A percentile compares a stretch with the other conserved stretches of the same genome.
These are phyloP conservation scores for Thalassoma bifasciatum DNA, from an alignment of 2,113 vertebrate species.

Conservation along the genomic window DNA sequence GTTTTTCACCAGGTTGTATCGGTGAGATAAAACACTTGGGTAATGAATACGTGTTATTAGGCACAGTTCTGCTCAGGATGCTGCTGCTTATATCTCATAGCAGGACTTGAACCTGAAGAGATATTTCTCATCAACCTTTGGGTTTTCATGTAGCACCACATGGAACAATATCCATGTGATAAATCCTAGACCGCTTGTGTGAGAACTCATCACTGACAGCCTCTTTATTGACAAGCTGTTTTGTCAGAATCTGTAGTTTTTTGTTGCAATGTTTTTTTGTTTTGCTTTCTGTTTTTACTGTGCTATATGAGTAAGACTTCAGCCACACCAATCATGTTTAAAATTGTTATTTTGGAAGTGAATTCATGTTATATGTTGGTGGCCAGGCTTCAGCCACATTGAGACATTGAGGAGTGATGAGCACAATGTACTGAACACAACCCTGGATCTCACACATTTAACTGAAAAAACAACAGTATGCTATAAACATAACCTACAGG, in stretches of 20 bases:
- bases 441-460: no score
- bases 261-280: constrained; percentile 15
- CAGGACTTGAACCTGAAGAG: constrained; percentile 10
- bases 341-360: no score
- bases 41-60: constrained; percentile 42
- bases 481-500: no score
- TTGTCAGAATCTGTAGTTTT: neutral
- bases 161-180: constrained; percentile 33
- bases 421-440: no score
- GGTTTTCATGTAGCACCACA: constrained; percentile 29
- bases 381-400: no score
- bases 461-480: no score
- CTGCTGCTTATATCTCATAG: constrained; percentile 7
- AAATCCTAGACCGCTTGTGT: constrained; percentile 6
- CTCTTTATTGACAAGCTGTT: no score
- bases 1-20: constrained; percentile 25
- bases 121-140: constrained; percentile 54
- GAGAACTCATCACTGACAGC: constrained; percentile 28
- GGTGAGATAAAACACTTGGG: constrained; percentile 54
- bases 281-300: no score
- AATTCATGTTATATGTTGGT: no score
- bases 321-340: no score
- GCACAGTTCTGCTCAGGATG: neutral
- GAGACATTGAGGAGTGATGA: no score
- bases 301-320: no score